phyloP scores from a whole-genome alignment of 1,140 invertebrate genomes.

The Platorchestia sp. region DNA sequence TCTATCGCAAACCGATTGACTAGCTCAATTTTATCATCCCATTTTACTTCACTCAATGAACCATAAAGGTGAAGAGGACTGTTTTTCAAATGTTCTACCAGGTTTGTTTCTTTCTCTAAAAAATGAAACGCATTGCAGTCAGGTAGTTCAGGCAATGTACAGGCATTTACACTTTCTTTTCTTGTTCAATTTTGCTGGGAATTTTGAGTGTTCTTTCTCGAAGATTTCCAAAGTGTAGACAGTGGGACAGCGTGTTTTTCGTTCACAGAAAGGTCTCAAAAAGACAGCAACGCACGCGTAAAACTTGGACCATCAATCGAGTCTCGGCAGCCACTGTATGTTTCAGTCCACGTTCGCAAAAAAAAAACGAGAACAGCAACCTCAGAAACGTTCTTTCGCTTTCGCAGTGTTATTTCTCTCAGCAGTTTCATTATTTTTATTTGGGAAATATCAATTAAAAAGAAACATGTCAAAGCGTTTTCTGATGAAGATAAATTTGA shows the following conservation, averaged over 20 bases:
- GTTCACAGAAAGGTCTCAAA: not conserved
- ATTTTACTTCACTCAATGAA: too few species aligned
- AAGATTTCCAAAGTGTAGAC: not conserved
- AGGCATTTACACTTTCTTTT: not conserved
- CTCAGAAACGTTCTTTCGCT: not conserved
- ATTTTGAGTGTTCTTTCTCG: not conserved
- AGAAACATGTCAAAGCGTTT: conserved; percentile 15
- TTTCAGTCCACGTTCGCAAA: not conserved
- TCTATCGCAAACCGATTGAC: too few species aligned
- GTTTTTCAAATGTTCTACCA: not conserved
- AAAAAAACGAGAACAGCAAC: not conserved
- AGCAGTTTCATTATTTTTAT: not conserved
- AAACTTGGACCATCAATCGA: not conserved
- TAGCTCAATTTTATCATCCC: too few species aligned
- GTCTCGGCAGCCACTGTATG: not conserved
- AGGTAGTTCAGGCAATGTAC: not conserved
- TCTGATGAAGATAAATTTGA: conserved; percentile 35
- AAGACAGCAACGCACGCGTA: not conserved
- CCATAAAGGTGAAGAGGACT: too few species aligned
- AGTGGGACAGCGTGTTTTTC: not conserved
- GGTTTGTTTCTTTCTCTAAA: not conserved
- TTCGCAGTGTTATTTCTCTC: not conserved
- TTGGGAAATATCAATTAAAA: not conserved
- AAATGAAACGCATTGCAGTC: not conserved
- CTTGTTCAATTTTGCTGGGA: not conserved